Percentiles rank a stretch among this genome's conserved stretches.
Evolutionary conservation across 92 coral and sea anemone genomes (phyloP).

Genomic region (Pocillopora grandis): DNA sequence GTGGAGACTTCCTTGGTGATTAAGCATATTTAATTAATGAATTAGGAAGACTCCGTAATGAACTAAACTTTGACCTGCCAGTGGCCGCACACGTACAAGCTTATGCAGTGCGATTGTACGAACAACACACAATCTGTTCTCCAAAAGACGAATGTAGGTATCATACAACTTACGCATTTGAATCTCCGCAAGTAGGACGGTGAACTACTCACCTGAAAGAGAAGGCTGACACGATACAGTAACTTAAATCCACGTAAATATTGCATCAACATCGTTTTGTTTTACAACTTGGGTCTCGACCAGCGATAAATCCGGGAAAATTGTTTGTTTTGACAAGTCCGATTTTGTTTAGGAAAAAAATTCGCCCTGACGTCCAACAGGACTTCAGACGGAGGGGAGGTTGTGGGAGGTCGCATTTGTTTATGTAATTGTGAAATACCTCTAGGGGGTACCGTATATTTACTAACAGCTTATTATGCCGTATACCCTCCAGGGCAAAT

Average conservation of each 20-base stretch:
- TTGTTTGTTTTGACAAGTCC: conserved; percentile 22
- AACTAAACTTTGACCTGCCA: not conserved
- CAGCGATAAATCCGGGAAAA: conserved; percentile 25
- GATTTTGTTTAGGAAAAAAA: not conserved
- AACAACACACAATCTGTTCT: not conserved
- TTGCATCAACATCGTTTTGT: conserved; percentile 4
- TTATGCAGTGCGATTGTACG: not conserved
- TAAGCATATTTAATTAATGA: too few species aligned
- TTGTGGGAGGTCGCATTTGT: not conserved
- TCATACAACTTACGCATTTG: not conserved
- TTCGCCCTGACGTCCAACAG: conserved; percentile 15
- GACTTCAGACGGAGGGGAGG: not conserved
- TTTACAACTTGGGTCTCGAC: conserved; percentile 13
- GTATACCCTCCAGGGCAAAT: conserved; percentile 10
- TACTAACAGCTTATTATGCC: not conserved
- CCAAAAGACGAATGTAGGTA: not conserved
- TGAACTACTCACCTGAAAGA: conserved; percentile 12
- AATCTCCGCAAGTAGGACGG: not conserved
- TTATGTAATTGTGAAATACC: not conserved
- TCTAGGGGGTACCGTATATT: not conserved
- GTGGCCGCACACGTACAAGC: not conserved
- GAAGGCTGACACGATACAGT: conserved; percentile 26
- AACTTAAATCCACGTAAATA: conserved; percentile 39
- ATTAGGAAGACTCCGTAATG: too few species aligned
- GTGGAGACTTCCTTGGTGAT: too few species aligned